phyloP scores from a whole-genome alignment of 2,888 invertebrate species.

The Leptopilina drosophilae region DNA sequence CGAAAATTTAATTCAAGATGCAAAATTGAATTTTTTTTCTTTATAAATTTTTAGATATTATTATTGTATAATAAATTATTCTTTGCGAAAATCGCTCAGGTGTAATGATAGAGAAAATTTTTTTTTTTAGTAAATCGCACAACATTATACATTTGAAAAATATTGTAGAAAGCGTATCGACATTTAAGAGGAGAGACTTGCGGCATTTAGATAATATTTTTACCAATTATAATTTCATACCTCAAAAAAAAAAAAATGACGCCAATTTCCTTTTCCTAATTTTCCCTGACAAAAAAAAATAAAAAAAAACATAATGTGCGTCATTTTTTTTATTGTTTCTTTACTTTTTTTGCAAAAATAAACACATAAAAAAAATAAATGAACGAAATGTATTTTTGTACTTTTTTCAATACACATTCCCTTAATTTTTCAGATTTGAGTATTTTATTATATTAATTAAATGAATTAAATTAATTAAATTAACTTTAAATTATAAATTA shows the following conservation, averaged over 20 bases:
- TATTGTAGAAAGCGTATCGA: conserved; percentile 13
- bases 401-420: background rate
- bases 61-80: background rate
- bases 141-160: background rate
- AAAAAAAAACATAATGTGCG: conserved; percentile 24
- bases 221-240: conserved; percentile 27
- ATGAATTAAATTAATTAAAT: too few species aligned
- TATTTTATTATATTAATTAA: too few species aligned
- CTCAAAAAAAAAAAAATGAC: conserved; percentile 3
- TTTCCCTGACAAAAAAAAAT: background rate
- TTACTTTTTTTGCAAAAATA: conserved; percentile 42
- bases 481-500: background rate
- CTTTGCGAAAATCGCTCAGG: background rate
- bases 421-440: background rate
- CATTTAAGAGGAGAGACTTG: background rate
- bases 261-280: background rate
- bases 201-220: conserved; percentile 37
- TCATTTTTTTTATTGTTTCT: conserved; percentile 35
- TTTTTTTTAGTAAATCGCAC: background rate
- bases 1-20: too few species aligned
- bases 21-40: too few species aligned
- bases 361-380: conserved; percentile 34
- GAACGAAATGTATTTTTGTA: conserved; percentile 28
- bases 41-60: too few species aligned
- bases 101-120: too few species aligned